Conservation (phyloP, 2,797 vertebrate genomes). For the Hydrophis major region DNA sequence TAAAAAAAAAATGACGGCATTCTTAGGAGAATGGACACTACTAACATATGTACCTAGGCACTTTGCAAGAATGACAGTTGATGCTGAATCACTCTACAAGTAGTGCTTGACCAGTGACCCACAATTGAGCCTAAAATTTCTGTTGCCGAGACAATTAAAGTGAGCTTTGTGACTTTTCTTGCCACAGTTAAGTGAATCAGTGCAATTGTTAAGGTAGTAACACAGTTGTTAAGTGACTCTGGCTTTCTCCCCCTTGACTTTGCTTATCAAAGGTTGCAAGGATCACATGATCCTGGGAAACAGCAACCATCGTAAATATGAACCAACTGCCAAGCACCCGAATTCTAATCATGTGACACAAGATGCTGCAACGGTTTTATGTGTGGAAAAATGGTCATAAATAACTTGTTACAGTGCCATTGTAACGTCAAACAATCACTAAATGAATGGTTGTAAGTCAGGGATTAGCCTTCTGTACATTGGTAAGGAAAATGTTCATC, state of each 20-base stretch:
- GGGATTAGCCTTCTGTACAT: constrained; percentile 5
- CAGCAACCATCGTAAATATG: neutral
- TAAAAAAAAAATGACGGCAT: constrained; percentile 54
- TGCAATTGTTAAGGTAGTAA: neutral
- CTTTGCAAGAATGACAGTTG: constrained; percentile 58
- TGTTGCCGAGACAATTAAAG: neutral
- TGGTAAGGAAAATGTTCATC: constrained; percentile 52
- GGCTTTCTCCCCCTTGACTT: neutral
- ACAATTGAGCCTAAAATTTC: neutral
- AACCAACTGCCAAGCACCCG: neutral
- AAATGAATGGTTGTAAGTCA: neutral
- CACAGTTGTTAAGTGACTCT: neutral
- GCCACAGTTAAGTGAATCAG: neutral
- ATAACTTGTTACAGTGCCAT: neutral
- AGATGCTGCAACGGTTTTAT: neutral
- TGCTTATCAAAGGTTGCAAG: neutral
- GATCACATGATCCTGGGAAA: neutral
- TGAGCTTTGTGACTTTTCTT: neutral
- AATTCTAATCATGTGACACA: neutral
- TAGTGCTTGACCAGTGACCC: neutral
- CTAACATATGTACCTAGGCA: constrained; percentile 59
- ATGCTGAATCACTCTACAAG: constrained; percentile 40
- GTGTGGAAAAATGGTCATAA: neutral
- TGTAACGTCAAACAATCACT: neutral
- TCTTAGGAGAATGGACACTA: constrained; percentile 59